phyloP scores from a whole-genome alignment of 2,888 invertebrate genomes.

The Erebia aethiops region DNA sequence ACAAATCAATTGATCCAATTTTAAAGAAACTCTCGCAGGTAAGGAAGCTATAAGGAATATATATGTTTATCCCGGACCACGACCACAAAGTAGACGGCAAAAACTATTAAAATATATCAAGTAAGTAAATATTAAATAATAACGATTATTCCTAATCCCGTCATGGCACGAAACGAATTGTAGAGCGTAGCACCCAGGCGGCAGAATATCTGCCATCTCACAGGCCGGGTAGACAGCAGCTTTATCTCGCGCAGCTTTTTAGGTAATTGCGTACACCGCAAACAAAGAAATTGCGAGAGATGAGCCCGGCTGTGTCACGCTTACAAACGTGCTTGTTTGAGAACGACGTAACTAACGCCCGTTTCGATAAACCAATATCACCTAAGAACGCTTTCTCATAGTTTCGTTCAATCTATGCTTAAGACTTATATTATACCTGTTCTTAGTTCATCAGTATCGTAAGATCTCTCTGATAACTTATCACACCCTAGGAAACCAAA shows the following conservation, averaged over 20 bases:
- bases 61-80: not conserved
- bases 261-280: constrained; percentile 74
- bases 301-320: constrained; percentile 66
- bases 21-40: too few species aligned
- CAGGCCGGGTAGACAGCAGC: constrained; percentile 54
- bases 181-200: constrained; percentile 3
- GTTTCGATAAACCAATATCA: too few species aligned
- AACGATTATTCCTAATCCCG: constrained; percentile 25
- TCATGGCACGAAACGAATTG: constrained; percentile 22
- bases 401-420: too few species aligned
- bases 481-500: too few species aligned
- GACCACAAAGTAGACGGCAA: too few species aligned
- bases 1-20: too few species aligned
- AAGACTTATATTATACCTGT: too few species aligned
- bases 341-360: constrained; percentile 11
- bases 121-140: too few species aligned
- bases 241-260: constrained; percentile 69
- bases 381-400: too few species aligned
- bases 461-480: too few species aligned
- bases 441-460: too few species aligned
- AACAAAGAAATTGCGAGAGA: constrained; percentile 77
- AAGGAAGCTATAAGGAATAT: not conserved
- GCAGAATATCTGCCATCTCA: constrained; percentile 69
- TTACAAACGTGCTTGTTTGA: constrained; percentile 47
- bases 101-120: not conserved